These are phyloP conservation scores for Urocyon cinereoargenteus DNA, from an alignment of 2,797 vertebrate genomes.

Conservation along the genomic window DNA sequence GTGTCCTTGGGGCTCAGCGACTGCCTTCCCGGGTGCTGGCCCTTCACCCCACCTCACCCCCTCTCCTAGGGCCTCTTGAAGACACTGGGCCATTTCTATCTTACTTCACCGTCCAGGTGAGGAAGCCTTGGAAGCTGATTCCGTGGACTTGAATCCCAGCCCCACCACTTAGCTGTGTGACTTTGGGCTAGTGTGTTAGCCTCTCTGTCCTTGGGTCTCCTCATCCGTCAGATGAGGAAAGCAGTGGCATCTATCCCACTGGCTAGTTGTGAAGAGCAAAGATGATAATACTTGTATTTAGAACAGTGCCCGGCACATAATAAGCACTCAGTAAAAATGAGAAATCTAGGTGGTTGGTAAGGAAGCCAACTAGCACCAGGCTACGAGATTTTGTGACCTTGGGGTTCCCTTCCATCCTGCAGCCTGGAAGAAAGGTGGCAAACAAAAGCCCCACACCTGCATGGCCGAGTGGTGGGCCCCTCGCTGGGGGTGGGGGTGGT, in stretches of 20 bases:
- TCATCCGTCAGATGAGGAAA: neutral
- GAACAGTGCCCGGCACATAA: neutral
- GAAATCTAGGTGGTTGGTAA: neutral
- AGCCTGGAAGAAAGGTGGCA: neutral
- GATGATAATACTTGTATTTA: neutral
- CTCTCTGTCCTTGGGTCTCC: constrained; percentile 6
- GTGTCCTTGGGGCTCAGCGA: constrained; percentile 19
- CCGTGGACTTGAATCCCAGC: neutral
- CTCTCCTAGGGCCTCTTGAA: neutral
- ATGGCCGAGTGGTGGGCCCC: neutral
- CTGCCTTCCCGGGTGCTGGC: neutral
- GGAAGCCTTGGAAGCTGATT: neutral
- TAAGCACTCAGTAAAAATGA: neutral
- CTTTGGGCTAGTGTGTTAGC: neutral
- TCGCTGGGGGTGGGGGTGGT: neutral
- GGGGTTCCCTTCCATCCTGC: neutral
- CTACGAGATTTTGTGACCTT: neutral
- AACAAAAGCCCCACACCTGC: neutral
- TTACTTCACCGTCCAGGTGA: neutral
- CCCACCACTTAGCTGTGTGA: neutral
- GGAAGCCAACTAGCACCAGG: neutral
- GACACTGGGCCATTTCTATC: neutral
- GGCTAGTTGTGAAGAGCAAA: neutral
- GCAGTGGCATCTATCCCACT: neutral
- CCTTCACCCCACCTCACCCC: neutral